Conservation (phyloP, 1,140 invertebrate species). For the Belonocnema kinseyi region DNA sequence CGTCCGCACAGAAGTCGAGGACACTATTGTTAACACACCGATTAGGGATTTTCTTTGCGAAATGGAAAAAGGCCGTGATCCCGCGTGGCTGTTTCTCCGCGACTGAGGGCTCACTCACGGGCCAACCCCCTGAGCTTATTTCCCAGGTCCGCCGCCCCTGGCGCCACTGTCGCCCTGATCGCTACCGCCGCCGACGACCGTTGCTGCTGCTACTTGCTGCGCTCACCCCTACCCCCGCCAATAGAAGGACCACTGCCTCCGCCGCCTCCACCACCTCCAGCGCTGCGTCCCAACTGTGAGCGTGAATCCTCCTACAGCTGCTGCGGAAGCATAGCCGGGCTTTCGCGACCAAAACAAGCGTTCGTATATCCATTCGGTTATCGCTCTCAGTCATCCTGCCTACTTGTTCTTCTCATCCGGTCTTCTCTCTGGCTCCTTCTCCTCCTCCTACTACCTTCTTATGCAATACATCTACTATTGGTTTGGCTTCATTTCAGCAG, state of each 20-base stretch:
- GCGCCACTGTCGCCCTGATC: slow-evolving; percentile 30
- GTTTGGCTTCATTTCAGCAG: no score
- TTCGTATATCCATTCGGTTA: slow-evolving; percentile 3
- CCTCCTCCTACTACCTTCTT: no score
- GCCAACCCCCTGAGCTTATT: slow-evolving; percentile 61
- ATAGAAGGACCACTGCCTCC: not conserved
- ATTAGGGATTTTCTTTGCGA: slow-evolving; percentile 32
- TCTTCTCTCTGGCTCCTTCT: not conserved
- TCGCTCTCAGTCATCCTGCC: slow-evolving; percentile 19
- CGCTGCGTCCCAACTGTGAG: slow-evolving; percentile 3
- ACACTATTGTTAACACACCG: not conserved
- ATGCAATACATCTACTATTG: not conserved
- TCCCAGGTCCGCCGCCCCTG: slow-evolving; percentile 54
- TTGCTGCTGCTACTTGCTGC: slow-evolving; percentile 7
- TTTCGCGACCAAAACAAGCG: slow-evolving; percentile 18
- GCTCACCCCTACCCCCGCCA: not conserved
- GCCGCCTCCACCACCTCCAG: not conserved
- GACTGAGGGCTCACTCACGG: slow-evolving; percentile 55
- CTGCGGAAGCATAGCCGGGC: slow-evolving; percentile 17
- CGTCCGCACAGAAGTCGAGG: no score
- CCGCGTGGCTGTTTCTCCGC: slow-evolving; percentile 57
- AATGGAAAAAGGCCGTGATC: not conserved
- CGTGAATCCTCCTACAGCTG: not conserved
- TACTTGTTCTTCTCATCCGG: not conserved
- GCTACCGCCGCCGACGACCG: not conserved